These are phyloP conservation scores for Uropetala carovei DNA, from an alignment of 2,888 invertebrate species.

Conservation along the genomic window DNA sequence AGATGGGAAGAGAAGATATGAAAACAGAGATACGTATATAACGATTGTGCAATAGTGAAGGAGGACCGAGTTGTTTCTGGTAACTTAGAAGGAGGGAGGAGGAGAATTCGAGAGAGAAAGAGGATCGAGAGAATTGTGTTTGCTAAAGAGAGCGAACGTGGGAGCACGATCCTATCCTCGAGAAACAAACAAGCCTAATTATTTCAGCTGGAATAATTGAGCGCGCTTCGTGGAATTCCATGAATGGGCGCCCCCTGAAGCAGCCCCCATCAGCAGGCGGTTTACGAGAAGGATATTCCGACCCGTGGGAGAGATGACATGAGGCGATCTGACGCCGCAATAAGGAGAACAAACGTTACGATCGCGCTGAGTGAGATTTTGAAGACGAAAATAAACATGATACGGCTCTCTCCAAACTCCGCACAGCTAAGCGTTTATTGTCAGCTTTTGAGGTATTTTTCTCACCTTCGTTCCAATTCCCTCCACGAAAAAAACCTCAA, in stretches of 20 bases:
- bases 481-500: too few relatives aligned
- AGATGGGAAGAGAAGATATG: not conserved
- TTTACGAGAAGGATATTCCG: not conserved
- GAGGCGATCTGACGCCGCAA: not conserved
- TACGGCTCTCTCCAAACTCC: too few relatives aligned
- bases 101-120: too few relatives aligned
- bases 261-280: not conserved
- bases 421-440: too few relatives aligned
- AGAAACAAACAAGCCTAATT: not conserved
- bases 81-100: too few relatives aligned
- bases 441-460: too few relatives aligned
- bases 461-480: too few relatives aligned
- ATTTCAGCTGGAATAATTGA: constrained; percentile 2
- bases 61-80: not conserved
- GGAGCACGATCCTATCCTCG: not conserved
- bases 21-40: not conserved
- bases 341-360: not conserved
- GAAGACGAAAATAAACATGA: too few relatives aligned
- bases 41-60: not conserved
- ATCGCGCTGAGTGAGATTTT: not conserved
- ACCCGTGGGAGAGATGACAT: not conserved
- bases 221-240: not conserved
- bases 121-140: not conserved
- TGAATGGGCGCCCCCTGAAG: not conserved
- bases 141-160: not conserved